Conservation (phyloP, 2,797 vertebrate species). For the Loris lydekkerianus region DNA sequence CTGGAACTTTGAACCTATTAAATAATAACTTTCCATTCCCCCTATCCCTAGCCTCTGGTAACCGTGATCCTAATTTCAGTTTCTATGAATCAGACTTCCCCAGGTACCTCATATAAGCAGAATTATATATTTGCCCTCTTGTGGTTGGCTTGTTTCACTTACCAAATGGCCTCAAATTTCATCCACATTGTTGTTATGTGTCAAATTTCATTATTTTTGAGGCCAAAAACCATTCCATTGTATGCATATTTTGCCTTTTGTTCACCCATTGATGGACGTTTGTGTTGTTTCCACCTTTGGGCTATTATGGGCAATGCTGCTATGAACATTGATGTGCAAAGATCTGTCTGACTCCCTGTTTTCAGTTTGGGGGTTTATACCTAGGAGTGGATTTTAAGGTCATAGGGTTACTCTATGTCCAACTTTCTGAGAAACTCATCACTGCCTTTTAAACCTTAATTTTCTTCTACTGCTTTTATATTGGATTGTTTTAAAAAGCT, state of each 20-base stretch:
- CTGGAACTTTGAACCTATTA: neutral
- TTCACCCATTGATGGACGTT: neutral
- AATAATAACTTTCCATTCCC: neutral
- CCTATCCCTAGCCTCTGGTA: neutral
- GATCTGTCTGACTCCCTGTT: neutral
- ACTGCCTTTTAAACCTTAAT: neutral
- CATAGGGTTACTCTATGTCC: neutral
- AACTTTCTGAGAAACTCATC: neutral
- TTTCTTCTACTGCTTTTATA: conserved; percentile 32
- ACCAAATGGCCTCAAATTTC: neutral
- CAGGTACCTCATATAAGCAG: neutral
- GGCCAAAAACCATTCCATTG: neutral
- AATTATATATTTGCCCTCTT: neutral
- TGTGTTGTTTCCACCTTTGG: neutral
- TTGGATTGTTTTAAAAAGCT: neutral
- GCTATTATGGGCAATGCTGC: neutral
- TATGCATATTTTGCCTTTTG: neutral
- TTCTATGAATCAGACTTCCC: neutral
- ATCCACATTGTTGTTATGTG: neutral
- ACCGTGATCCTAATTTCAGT: neutral
- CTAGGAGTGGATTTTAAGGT: neutral
- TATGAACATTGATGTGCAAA: neutral
- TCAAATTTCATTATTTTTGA: neutral
- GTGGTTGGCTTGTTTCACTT: neutral
- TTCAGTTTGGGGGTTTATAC: neutral